Conservation (phyloP, 2,888 invertebrate genomes). For the Empis livida region DNA sequence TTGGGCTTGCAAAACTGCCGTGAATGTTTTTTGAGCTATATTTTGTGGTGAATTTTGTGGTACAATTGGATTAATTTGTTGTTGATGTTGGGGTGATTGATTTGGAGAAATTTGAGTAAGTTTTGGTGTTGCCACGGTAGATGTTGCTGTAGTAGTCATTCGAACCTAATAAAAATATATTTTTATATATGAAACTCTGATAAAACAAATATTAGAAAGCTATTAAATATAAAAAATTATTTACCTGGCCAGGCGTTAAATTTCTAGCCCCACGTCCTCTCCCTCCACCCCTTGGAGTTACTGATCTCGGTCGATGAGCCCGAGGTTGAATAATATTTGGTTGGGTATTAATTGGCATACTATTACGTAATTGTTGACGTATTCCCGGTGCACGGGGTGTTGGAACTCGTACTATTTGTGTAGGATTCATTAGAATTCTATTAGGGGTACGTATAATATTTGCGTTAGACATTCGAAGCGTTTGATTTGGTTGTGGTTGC, state of each 20-base stretch:
- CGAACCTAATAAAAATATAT: too few relatives aligned
- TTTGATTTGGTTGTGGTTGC: constrained; percentile 10
- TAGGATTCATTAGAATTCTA: constrained; percentile 6
- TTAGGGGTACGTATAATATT: constrained; percentile 7
- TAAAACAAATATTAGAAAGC: constrained; percentile 4
- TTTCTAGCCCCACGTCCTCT: constrained; percentile 13
- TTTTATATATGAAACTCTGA: not conserved
- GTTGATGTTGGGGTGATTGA: not conserved
- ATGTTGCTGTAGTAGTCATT: not conserved
- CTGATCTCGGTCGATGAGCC: not conserved
- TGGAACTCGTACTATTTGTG: constrained; percentile 15
- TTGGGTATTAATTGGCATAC: constrained; percentile 10
- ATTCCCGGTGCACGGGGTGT: constrained; percentile 12
- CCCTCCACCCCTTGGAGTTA: not conserved
- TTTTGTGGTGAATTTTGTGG: constrained; percentile 11
- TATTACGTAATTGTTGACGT: constrained; percentile 14
- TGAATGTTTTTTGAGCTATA: constrained; percentile 9
- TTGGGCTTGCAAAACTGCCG: constrained; percentile 3
- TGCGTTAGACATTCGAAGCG: constrained; percentile 10
- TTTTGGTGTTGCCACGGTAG: constrained; percentile 6
- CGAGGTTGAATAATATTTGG: not conserved
- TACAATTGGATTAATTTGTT: constrained; percentile 3
- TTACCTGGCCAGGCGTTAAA: constrained; percentile 7
- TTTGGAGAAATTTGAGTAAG: not conserved
- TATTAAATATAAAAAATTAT: constrained; percentile 1